Base-by-base conservation (phyloP, 2,888 invertebrate species). In the Latrodectus hesperus region DNA sequence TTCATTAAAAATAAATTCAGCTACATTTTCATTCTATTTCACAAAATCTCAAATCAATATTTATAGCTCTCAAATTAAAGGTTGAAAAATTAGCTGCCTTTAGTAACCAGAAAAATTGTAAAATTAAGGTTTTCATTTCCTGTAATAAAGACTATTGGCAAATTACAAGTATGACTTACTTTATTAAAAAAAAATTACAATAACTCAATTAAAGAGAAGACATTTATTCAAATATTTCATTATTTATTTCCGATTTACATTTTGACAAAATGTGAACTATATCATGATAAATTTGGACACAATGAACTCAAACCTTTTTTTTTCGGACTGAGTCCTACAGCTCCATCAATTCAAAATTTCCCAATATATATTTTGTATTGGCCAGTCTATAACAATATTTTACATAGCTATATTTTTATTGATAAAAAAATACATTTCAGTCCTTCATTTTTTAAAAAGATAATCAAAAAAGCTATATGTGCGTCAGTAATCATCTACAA, bases 381-480 rank as follows among this genome's bases (percentile, higher is more conserved):
- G 60, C 60, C 60, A 81, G 52, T 70, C 82, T 82, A 75, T 82
- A 74, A 82, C 82, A 82, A 68, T 75, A 76, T 82, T 73, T 75
- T 52, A 82, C 75, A 82, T 65, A 81, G 82, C 16, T 60, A 64
- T 68, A 82, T 67, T 70, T 70, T 75, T 67, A 82, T 81, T 75
- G 82, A 67, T 82, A 82, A 82, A 82, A 82, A 82, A 82, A 82
- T 82, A 82, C 82, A 82, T 55, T 75, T 82, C 74, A 60, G 60
- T 60, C 60, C 60, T 12, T 60, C 75, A 79, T 68, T 70, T 60
- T 82, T 82, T 71, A 75, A 82, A 82, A 82, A 72, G 77, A 78
- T 72, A 78, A 76, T 83, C 60, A 12, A 75, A 83, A 83, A 74
- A 73, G 71, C 84, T 78, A 84, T 67, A 65, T 84, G 84, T 84